phyloP scores from a whole-genome alignment of 2,888 invertebrate species.

The Rhagium mordax region DNA sequence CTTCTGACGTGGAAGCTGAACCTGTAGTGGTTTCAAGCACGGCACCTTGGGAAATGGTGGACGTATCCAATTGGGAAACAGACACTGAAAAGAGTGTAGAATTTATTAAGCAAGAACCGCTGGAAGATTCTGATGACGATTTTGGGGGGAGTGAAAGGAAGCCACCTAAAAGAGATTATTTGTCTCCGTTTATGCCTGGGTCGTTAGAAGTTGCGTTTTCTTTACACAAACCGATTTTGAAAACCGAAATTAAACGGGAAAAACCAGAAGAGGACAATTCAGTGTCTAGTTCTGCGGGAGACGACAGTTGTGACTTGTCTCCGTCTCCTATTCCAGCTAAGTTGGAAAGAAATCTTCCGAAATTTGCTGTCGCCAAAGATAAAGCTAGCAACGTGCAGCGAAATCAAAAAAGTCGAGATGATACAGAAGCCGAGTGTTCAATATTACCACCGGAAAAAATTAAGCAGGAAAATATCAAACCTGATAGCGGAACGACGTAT shows the following conservation, averaged over 20 bases:
- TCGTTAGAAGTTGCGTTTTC: slow-evolving; percentile 1
- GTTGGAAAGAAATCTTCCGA: neutral
- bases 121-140: slow-evolving; percentile 20
- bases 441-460: slow-evolving; percentile 2
- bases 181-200: slow-evolving; percentile 15
- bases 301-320: neutral
- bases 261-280: neutral
- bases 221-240: slow-evolving; percentile 11
- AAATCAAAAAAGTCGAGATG: neutral
- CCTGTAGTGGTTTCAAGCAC: neutral
- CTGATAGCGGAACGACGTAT: neutral
- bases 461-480: slow-evolving; percentile 1
- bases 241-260: slow-evolving; percentile 9
- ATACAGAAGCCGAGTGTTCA: neutral
- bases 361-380: neutral
- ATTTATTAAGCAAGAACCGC: slow-evolving; percentile 13
- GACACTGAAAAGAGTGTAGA: neutral
- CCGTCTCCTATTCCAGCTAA: neutral
- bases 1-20: slow-evolving; percentile 1
- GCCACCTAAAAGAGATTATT: neutral
- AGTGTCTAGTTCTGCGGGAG: neutral
- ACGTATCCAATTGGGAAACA: slow-evolving; percentile 22
- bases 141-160: neutral
- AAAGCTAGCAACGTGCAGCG: neutral
- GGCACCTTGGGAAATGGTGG: slow-evolving; percentile 30